Evolutionary conservation across 2,888 invertebrate genomes (phyloP).

Genomic region (Fragum fragum): DNA sequence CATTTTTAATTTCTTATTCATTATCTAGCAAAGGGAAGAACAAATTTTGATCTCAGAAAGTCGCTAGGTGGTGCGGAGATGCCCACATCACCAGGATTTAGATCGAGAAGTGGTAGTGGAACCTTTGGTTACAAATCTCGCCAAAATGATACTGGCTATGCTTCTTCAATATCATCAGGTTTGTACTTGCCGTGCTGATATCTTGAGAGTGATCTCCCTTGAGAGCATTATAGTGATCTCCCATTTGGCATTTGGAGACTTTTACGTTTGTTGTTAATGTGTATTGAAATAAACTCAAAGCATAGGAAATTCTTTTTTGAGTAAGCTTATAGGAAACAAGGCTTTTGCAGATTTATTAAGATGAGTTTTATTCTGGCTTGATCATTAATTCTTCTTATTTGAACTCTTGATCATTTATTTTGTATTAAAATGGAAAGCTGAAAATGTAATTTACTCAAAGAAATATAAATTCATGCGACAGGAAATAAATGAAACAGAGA

Average conservation of each 20-base stretch:
- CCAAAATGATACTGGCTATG: constrained; percentile 80
- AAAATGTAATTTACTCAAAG: no score
- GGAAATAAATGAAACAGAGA: no score
- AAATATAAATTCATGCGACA: no score
- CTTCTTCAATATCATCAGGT: constrained; percentile 83
- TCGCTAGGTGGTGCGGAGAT: constrained; percentile 71
- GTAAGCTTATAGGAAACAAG: no score
- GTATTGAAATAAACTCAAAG: no score
- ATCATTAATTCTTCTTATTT: no score
- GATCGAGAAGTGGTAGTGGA: constrained; percentile 74
- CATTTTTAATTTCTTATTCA: constrained; percentile 12
- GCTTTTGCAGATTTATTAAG: no score
- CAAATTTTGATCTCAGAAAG: constrained; percentile 85
- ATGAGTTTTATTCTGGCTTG: no score
- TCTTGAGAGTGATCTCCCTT: constrained; percentile 2
- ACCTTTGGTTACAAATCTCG: constrained; percentile 74
- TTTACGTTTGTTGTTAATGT: no score
- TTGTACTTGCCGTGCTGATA: constrained; percentile 41
- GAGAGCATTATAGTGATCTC: neutral
- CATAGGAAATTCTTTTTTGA: no score
- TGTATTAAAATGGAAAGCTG: no score
- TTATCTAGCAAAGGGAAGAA: constrained; percentile 83
- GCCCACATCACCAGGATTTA: constrained; percentile 67
- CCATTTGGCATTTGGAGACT: neutral
- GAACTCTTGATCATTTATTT: no score